Evolutionary conservation across 2,888 invertebrate genomes (phyloP).

Genomic region (Campoletis raptor): DNA sequence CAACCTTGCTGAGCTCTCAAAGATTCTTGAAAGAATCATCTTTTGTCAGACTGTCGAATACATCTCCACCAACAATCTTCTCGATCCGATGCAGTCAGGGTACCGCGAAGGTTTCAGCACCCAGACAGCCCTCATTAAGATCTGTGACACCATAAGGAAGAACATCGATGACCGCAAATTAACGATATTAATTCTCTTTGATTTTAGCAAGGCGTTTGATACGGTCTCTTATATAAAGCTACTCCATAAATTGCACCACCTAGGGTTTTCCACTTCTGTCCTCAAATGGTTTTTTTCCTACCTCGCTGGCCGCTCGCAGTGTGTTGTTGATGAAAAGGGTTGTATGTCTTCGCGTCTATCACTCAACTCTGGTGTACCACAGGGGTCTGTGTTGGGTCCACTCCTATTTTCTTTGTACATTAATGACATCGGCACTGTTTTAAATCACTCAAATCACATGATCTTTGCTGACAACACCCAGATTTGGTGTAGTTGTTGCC

Average conservation of each 20-base stretch:
- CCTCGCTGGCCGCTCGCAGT: not conserved
- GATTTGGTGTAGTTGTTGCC: not conserved
- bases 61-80: too few relatives aligned
- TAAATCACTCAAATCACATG: not conserved
- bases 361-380: not conserved
- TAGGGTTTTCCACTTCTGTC: not conserved
- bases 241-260: not conserved
- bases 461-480: constrained; percentile 22
- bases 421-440: not conserved
- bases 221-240: not conserved
- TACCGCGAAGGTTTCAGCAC: not conserved
- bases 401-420: constrained; percentile 4
- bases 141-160: not conserved
- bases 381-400: constrained; percentile 17
- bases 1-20: not conserved
- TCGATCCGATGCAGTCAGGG: not conserved
- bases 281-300: constrained; percentile 2
- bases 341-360: not conserved
- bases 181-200: not conserved
- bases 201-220: constrained; percentile 7
- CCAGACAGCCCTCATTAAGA: not conserved
- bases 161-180: not conserved
- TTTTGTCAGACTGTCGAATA: too few relatives aligned
- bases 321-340: not conserved
- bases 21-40: not conserved